Percentiles rank a stretch among this genome's conserved stretches.
Conservation (phyloP, 2,888 invertebrate genomes). For the Drosophila recens region DNA sequence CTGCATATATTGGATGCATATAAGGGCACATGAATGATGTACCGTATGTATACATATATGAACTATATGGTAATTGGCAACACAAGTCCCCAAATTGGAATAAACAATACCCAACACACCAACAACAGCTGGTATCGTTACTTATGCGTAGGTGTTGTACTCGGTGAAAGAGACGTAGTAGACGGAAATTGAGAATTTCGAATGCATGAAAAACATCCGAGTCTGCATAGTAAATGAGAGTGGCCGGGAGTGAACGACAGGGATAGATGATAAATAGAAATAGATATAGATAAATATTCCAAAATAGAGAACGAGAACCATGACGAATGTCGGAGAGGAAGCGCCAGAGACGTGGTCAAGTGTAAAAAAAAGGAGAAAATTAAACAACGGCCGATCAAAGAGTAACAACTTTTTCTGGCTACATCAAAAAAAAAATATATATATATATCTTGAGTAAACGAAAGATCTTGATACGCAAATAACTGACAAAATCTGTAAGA, state of each 20-base stretch:
- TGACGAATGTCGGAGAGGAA: slow-evolving; percentile 29
- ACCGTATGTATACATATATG: slow-evolving; percentile 27
- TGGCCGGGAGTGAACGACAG: slow-evolving; percentile 31
- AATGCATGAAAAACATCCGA: slow-evolving; percentile 57
- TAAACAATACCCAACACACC: slow-evolving; percentile 30
- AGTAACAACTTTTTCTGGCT: slow-evolving; percentile 4
- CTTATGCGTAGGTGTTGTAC: slow-evolving; percentile 64
- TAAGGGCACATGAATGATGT: slow-evolving; percentile 46
- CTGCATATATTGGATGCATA: slow-evolving; percentile 42
- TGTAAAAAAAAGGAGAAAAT: slow-evolving; percentile 56
- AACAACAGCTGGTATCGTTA: slow-evolving; percentile 39
- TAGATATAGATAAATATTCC: slow-evolving; percentile 11
- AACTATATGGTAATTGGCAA: slow-evolving; percentile 47
- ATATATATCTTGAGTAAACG: slow-evolving; percentile 10
- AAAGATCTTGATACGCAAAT: slow-evolving; percentile 17
- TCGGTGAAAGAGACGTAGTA: slow-evolving; percentile 40
- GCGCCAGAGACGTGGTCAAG: slow-evolving; percentile 53
- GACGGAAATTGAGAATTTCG: slow-evolving; percentile 50
- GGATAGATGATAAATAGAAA: slow-evolving; percentile 16
- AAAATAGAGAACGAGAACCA: slow-evolving; percentile 8
- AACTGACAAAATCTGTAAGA: slow-evolving; percentile 4
- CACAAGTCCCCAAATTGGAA: slow-evolving; percentile 57
- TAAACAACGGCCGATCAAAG: slow-evolving; percentile 41
- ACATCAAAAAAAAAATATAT: slow-evolving; percentile 51
- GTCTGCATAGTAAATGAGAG: slow-evolving; percentile 61